These are phyloP conservation scores for Cataglyphis altisquamis DNA, from an alignment of 2,888 invertebrate genomes.

Conservation along the genomic window DNA sequence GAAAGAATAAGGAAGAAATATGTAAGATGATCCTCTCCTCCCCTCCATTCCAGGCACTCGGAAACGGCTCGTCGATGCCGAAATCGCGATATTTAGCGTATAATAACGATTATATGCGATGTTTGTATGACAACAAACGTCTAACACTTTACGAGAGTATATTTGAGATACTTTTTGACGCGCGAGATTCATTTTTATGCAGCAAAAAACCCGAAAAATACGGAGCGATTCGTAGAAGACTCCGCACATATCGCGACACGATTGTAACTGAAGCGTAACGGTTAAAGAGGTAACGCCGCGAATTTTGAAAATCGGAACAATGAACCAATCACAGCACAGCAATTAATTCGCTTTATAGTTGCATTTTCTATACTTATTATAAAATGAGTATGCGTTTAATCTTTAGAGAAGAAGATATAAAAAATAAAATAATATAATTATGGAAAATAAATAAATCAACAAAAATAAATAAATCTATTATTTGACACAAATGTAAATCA, in stretches of 20 bases:
- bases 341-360: not conserved
- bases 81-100: not conserved
- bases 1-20: too few relatives aligned
- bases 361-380: not conserved
- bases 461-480: not conserved
- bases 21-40: too few relatives aligned
- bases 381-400: not conserved
- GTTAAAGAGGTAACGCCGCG: not conserved
- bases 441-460: not conserved
- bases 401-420: not conserved
- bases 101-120: too few relatives aligned
- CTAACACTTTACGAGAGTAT: too few relatives aligned
- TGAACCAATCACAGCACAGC: not conserved
- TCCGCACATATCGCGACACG: not conserved
- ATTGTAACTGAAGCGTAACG: not conserved
- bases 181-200: too few relatives aligned
- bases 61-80: not conserved
- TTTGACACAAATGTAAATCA: not conserved
- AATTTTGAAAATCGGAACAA: not conserved
- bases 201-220: not conserved
- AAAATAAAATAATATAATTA: not conserved
- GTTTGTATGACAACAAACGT: too few relatives aligned
- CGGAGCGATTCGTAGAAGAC: not conserved
- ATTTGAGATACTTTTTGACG: too few relatives aligned
- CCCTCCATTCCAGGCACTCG: too few relatives aligned